Evolutionary conservation across 2,888 invertebrate genomes (phyloP).

Genomic region (Marronus borbonicus): DNA sequence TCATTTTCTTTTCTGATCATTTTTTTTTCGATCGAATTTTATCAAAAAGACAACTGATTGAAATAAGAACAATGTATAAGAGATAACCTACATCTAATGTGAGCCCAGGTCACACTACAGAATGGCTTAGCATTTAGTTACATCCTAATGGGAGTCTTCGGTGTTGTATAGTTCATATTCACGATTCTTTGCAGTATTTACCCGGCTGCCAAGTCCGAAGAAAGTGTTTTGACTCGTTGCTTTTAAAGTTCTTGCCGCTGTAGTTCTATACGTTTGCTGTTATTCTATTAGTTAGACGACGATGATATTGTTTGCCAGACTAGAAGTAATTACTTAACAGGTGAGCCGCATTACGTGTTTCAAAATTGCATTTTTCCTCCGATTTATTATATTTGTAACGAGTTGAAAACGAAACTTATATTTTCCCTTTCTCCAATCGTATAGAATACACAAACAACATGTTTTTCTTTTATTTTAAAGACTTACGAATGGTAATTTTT

Average conservation of each 20-base stretch:
- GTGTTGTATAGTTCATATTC: conserved; percentile 55
- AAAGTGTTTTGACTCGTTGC: conserved; percentile 58
- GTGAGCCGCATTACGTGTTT: conserved; percentile 51
- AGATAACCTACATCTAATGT: conserved; percentile 65
- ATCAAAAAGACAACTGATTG: conserved; percentile 56
- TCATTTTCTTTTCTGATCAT: too few species aligned
- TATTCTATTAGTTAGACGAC: conserved; percentile 51
- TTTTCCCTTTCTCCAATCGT: conserved; percentile 59
- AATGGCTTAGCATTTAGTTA: conserved; percentile 58
- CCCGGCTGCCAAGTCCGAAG: conserved; percentile 61
- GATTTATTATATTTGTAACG: conserved; percentile 48
- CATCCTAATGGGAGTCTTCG: conserved; percentile 57
- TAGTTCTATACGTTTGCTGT: conserved; percentile 16
- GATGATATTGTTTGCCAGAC: conserved; percentile 53
- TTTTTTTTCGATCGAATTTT: conserved; percentile 55
- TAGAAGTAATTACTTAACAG: conserved; percentile 42
- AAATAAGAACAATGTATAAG: conserved; percentile 62
- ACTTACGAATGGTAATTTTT: neutral
- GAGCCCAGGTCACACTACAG: conserved; percentile 61
- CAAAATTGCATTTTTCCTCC: conserved; percentile 59
- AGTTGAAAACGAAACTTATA: conserved; percentile 61
- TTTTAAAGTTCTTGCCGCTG: conserved; percentile 14
- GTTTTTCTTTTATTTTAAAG: neutral
- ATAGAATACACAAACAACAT: neutral
- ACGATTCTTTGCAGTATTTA: conserved; percentile 60